A percentile compares a stretch with the other conserved stretches of the same genome.
Conservation (phyloP, 2,113 vertebrate genomes). For the Sprattus sprattus region DNA sequence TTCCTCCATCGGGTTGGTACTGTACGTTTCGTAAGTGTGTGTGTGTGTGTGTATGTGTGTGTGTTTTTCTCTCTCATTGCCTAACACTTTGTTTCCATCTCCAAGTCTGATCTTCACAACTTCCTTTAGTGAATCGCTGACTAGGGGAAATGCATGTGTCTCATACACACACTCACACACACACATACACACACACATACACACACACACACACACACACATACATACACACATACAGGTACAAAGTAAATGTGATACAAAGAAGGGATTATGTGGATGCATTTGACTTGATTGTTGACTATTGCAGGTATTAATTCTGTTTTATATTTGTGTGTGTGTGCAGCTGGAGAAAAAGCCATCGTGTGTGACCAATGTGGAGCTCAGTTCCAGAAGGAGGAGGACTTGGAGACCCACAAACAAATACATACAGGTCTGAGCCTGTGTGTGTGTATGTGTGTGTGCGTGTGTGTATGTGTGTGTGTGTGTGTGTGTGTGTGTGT, state of each 20-base stretch:
- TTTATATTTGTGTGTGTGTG: not conserved
- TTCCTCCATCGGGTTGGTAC: too few species aligned
- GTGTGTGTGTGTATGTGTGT: slow-evolving; percentile 24
- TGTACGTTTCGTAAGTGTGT: not conserved
- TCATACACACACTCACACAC: not conserved
- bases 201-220: not conserved
- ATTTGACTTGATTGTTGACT: not conserved
- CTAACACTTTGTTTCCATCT: not conserved
- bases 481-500: not conserved
- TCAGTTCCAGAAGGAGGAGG: slow-evolving; percentile 96
- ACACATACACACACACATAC: not conserved
- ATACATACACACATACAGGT: not conserved
- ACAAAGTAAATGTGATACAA: not conserved
- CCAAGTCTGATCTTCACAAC: not conserved
- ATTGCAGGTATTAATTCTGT: not conserved
- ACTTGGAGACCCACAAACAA: slow-evolving; percentile 90
- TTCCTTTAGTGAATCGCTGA: not conserved
- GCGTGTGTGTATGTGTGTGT: not conserved
- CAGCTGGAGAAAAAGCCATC: slow-evolving; percentile 95
- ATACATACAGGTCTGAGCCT: slow-evolving; percentile 88
- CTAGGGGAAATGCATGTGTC: not conserved
- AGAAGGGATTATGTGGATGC: too few species aligned
- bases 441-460: slow-evolving; percentile 23
- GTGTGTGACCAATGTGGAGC: slow-evolving; percentile 97
- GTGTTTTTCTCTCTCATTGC: not conserved